Percentiles rank a stretch among this genome's conserved stretches.
Evolutionary conservation across 2,888 invertebrate genomes (phyloP).

Genomic region (Keiferia lycopersicella): DNA sequence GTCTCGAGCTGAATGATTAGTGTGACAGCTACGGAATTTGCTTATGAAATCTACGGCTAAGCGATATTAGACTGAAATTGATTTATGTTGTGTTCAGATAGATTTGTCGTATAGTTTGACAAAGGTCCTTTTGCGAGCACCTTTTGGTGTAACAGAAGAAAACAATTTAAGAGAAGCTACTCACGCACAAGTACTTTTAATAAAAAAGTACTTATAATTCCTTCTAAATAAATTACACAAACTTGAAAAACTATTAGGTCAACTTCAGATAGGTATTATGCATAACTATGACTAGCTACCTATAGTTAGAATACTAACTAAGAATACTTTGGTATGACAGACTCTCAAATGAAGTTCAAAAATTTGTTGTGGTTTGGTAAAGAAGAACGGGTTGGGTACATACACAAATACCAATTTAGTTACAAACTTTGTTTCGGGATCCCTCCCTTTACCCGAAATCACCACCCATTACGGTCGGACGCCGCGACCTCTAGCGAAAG

Average conservation of each 20-base stretch:
- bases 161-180: not conserved
- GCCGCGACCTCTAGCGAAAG: not conserved
- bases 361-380: not conserved
- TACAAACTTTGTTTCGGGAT: constrained; percentile 9
- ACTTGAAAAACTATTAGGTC: too few relatives aligned
- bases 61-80: constrained; percentile 36
- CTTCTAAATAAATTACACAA: too few relatives aligned
- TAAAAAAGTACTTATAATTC: too few relatives aligned
- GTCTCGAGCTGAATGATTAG: constrained; percentile 62
- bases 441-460: constrained; percentile 5
- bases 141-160: not conserved
- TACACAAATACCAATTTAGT: not conserved
- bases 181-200: too few relatives aligned
- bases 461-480: constrained; percentile 4
- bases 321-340: not conserved
- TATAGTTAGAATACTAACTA: too few relatives aligned
- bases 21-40: constrained; percentile 52
- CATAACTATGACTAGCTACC: too few relatives aligned
- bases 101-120: constrained; percentile 24
- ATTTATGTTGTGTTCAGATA: constrained; percentile 33
- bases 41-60: constrained; percentile 43
- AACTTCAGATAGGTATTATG: too few relatives aligned
- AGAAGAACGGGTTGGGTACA: not conserved
- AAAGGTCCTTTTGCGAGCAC: not conserved
- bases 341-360: not conserved